A percentile compares a stretch with the other conserved stretches of the same genome.
phyloP scores from a whole-genome alignment of 2,888 invertebrate genomes.

The Caenorhabditis uteleia region DNA sequence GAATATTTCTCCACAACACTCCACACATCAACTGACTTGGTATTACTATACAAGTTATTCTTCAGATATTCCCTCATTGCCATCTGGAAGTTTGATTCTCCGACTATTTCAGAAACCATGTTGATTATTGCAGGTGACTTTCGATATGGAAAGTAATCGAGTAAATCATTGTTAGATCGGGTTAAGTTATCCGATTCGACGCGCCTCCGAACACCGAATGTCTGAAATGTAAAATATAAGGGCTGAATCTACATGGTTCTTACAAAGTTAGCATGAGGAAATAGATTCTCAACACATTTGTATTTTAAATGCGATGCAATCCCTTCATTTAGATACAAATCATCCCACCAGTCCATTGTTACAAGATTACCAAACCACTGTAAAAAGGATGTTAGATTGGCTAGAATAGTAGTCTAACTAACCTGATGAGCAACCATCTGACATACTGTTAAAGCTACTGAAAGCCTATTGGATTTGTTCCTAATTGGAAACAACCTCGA shows the following conservation, averaged over 20 bases:
- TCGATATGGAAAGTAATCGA: no score
- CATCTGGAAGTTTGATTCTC: conserved; percentile 77
- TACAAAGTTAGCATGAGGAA: conserved; percentile 62
- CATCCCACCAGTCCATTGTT: conserved; percentile 69
- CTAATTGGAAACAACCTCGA: conserved; percentile 52
- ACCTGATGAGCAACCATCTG: conserved; percentile 67
- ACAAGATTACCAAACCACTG: conserved; percentile 70
- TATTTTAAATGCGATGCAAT: conserved; percentile 69
- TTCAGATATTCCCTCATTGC: conserved; percentile 77
- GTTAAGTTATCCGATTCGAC: no score
- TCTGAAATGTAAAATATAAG: no score
- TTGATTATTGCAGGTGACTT: conserved; percentile 84
- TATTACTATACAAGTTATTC: conserved; percentile 78
- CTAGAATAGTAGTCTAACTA: neutral
- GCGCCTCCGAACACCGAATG: no score
- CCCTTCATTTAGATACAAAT: conserved; percentile 70
- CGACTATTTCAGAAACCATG: conserved; percentile 89
- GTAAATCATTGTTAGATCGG: no score
- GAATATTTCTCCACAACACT: conserved; percentile 75
- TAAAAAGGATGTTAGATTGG: neutral
- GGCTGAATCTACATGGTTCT: conserved; percentile 1
- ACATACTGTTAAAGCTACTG: conserved; percentile 57
- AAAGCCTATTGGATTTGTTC: conserved; percentile 57
- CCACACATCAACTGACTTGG: conserved; percentile 85
- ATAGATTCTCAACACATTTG: conserved; percentile 53